Evolutionary conservation across 2,888 invertebrate genomes (phyloP), one percentile per base, ranked within the genome.

Genomic region (Zeuzera pyrina): DNA sequence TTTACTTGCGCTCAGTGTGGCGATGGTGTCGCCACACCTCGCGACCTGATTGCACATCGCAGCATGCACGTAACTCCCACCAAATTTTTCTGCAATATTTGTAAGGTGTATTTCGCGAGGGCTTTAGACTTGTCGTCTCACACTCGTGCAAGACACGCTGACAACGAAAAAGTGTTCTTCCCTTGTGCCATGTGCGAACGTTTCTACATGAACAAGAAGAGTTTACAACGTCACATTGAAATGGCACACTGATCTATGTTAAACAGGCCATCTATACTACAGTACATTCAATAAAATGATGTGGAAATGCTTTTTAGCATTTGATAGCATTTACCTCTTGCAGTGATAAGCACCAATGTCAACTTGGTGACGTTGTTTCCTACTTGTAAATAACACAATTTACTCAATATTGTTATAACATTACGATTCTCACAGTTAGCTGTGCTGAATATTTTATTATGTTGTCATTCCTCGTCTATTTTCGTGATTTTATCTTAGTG

Each of bases 111-210:
- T 45, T 87, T 86, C 43, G 68, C 78, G 3, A 62, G 83, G 3
- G 72, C 79, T 1, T 42, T 76, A 4, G 76, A 84, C 29, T 61
- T 86, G 1, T 76, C 84, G 3, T 74, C 72, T 7, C 84, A 85
- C 52, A 81, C 81, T 22, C 66, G 81, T 2, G 76, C 81, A 32
- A 68, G 86, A 41, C 86, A 86, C 52, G 46, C 78, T 0, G 78
- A 79, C 40, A 84, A 81, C 49, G 78, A 84, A 8, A 86, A 83
- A 38, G 73, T 81, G n/a, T 83, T 85, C 33, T 87, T 83, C 60
- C 85, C 84, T 1, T 87, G 87, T 54, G 84, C 78, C 38, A 78
- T 87, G 65, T 87, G 87, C 47, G 84, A 86, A 35, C 77, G 85
- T 3, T 86, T 85, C 45, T 85, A 85, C 42, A 84, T 85, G 68